phyloP scores from a whole-genome alignment of 2,888 invertebrate genomes.

The Aproaerema taeniolella region DNA sequence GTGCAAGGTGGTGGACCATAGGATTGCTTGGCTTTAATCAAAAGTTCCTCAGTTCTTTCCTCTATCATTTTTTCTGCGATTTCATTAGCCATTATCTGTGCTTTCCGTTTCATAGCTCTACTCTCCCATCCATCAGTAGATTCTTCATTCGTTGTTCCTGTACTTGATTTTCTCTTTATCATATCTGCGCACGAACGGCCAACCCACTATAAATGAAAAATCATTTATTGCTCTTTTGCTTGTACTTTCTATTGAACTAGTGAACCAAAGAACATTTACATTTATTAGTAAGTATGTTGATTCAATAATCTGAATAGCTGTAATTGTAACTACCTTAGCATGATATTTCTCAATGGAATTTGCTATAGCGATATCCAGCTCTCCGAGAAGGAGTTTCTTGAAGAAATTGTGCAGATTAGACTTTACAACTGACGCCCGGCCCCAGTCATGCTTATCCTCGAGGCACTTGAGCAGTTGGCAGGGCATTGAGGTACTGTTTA shows the following conservation, averaged over 20 bases:
- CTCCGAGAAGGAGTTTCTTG: conserved; percentile 46
- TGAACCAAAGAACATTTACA: not conserved
- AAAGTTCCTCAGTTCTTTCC: conserved; percentile 42
- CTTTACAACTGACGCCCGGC: conserved; percentile 44
- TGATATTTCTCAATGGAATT: conserved; percentile 63
- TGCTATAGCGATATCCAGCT: conserved; percentile 63
- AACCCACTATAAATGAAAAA: conserved; percentile 44
- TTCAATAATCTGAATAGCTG: no score
- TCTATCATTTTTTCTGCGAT: conserved; percentile 53
- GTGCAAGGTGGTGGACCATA: conserved; percentile 46
- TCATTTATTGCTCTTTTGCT: not conserved
- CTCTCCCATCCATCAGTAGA: conserved; percentile 40
- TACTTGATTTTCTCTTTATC: no score
- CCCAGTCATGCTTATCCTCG: conserved; percentile 65
- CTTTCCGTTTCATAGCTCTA: conserved; percentile 43
- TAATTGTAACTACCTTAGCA: conserved; percentile 50
- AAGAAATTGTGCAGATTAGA: conserved; percentile 50
- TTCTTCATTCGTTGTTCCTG: conserved; percentile 27
- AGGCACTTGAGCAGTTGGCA: conserved; percentile 62
- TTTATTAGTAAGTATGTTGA: conserved; percentile 7
- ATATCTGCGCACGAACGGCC: conserved; percentile 49
- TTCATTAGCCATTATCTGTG: conserved; percentile 45
- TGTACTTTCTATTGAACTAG: no score
- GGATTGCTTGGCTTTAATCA: no score
- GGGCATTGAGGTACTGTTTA: conserved; percentile 44